These are phyloP conservation scores for Sipunculus nudus DNA, from an alignment of 2,888 invertebrate genomes.

Conservation along the genomic window DNA sequence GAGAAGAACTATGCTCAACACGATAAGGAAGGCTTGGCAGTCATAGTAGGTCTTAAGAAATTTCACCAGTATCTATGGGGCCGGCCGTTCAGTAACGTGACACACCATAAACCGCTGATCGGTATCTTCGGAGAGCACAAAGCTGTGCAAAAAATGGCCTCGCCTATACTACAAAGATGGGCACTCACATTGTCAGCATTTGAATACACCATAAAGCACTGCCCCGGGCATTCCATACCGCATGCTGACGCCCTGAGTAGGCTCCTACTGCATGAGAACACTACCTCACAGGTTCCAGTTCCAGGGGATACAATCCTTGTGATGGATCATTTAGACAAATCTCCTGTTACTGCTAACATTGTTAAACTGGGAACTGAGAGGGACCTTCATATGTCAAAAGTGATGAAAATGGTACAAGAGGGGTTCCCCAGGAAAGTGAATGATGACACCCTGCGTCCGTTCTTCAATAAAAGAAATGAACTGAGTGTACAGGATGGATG, in stretches of 20 bases:
- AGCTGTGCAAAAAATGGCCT: constrained; percentile 47
- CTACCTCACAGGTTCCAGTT: not conserved
- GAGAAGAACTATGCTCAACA: constrained; percentile 41
- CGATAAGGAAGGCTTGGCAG: constrained; percentile 43
- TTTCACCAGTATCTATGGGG: constrained; percentile 43
- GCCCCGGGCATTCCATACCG: not conserved
- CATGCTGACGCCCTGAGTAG: constrained; percentile 7
- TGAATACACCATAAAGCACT: not conserved
- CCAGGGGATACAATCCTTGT: not conserved
- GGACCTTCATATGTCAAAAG: not conserved
- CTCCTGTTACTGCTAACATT: not conserved
- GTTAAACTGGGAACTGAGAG: not conserved
- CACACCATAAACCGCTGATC: constrained; percentile 32
- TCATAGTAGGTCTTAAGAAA: constrained; percentile 39
- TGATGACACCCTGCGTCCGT: too few species aligned
- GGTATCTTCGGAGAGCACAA: constrained; percentile 14
- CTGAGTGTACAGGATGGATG: too few species aligned
- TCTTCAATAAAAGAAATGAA: too few species aligned
- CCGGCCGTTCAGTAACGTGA: constrained; percentile 23
- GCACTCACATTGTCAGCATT: constrained; percentile 27
- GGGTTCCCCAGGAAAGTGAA: not conserved
- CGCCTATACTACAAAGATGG: constrained; percentile 55
- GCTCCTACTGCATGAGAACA: not conserved
- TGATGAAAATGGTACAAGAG: not conserved
- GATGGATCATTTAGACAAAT: not conserved